Evolutionary conservation across 2,113 vertebrate genomes (phyloP), one percentile per base, ranked within the genome.

Genomic region (Psilopsiagon aymara): DNA sequence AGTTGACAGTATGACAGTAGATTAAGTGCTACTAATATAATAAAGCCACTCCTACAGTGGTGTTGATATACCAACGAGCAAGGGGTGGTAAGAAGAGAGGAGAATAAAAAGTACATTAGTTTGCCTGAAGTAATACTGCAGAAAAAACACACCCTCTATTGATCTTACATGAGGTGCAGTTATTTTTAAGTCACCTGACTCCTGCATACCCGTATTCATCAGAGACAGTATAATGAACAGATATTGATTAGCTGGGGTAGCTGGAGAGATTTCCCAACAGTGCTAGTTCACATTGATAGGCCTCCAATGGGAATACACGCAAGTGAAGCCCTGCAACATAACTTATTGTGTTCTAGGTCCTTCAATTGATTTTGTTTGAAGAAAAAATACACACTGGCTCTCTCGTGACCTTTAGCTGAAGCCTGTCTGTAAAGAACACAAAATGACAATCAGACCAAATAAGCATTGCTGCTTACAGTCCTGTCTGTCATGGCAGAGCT

Each of bases 161-260:
- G 98, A 99, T 98, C 97, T 97, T 97, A 95, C 88, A 96, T 95
- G 88, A 98, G 97, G 97, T 82, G 81, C 97, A 97, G 98, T 97
- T 98, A 98, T 98, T 98, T 98, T 98, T 97, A 98, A 98, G 98
- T 98, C 98, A 98, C 98, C 97, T 98, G 96, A 97, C 94, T 97
- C 94, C 79, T 90, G 67, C 94, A 97, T 97, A 98, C 97, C 95
- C 84, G 70, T 97, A 98, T 97, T 98, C 96, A 97, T 98, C 97
- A 97, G 96, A 97, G 96, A 97, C 96, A 96, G 96, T 97, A 97
- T 99, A 98, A 98, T 98, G 98, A 98, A 98, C 96, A 97, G 95
- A 60, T 98, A 99, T 99, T 98, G 99, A 99, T 99, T 98, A 98
- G 96, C 97, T 98, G 79, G 90, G 95, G 90, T 94, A 97, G 98